Conservation (phyloP, 2,113 vertebrate genomes). For the Bambusicola thoracicus region DNA sequence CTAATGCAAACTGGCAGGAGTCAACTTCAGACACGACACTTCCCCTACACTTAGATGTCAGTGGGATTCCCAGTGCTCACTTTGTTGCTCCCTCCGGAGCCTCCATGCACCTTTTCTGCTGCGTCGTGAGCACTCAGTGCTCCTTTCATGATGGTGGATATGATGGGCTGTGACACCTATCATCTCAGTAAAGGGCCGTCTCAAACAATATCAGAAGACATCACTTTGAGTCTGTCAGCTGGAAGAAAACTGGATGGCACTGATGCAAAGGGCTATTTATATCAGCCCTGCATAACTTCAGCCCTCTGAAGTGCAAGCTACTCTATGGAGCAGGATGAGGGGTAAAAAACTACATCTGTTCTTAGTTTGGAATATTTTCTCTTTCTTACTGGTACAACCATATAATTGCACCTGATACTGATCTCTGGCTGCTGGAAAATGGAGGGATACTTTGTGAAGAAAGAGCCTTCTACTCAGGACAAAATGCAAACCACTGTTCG, state of each 20-base stretch:
- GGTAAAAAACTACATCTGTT: neutral
- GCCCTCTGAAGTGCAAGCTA: neutral
- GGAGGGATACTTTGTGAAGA: neutral
- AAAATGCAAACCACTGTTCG: neutral
- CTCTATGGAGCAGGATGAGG: fast-evolving
- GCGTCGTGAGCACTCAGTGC: neutral
- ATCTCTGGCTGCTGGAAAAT: neutral
- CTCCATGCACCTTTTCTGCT: fast-evolving
- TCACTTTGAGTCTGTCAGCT: slow-evolving; percentile 43
- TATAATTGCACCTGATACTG: neutral
- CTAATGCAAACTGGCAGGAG: neutral
- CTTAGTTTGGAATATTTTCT: neutral
- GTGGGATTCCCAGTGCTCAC: neutral
- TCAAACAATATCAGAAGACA: slow-evolving; percentile 20
- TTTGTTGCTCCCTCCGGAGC: neutral
- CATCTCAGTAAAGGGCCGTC: neutral
- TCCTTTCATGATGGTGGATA: fast-evolving
- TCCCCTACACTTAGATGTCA: neutral
- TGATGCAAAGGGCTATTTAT: neutral
- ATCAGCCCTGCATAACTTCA: neutral
- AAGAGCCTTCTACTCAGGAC: neutral
- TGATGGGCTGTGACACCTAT: slow-evolving; percentile 58
- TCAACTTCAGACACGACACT: fast-evolving
- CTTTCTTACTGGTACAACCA: neutral
- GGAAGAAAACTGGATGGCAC: slow-evolving; percentile 37